Evolutionary conservation across 2,888 invertebrate genomes (phyloP), one percentile per base, ranked within the genome.

Genomic region (Standfussiana lucernea): DNA sequence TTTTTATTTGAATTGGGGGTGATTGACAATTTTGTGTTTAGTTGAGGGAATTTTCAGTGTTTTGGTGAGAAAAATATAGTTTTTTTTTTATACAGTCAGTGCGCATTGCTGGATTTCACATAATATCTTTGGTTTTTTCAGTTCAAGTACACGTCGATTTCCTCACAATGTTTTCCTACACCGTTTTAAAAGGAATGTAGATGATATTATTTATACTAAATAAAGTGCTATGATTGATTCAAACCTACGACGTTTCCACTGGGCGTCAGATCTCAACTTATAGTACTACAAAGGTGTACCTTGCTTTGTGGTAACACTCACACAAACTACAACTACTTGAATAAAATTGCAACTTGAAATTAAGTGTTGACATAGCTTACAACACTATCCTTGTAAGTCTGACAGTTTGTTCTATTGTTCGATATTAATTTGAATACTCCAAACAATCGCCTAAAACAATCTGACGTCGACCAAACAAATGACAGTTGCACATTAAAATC

Each of bases 1-100:
- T 70, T 76, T 62, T 77, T 83, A 72, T 74, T 83, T 86, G 61
- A 37, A 65, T 75, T 78, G 28, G 65, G 65, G 68, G 37, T 24
- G 65, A 70, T 72, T 74, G 75, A 67, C 59, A 64, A 61, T 71
- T 80, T 80, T 28, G n/a, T 74, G 40, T 42, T 65, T 61, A 35
- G n/a, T 45, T 35, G n/a, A 64, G 45, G 53, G 45, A 50, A 50
- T 47, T 67, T 71, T 53, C 3, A 0, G 42, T 35, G 42, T 37
- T 62, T 15, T 18, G 7, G 13, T 50, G 11, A n/a, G 10, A 32
- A n/a, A 5, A 37, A 5, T 24, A 35, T 2, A 2, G 11, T 37
- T 37, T 37, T 61, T 11, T 35, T 24, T 0, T 18, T 32, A 59
- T 2, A 56, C 28, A 8, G 28, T 21, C 50, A 24, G 24, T 10